A percentile compares a stretch with the other conserved stretches of the same genome.
These are phyloP conservation scores for Nomada ruficornis DNA, from an alignment of 2,888 invertebrate species.

Conservation along the genomic window DNA sequence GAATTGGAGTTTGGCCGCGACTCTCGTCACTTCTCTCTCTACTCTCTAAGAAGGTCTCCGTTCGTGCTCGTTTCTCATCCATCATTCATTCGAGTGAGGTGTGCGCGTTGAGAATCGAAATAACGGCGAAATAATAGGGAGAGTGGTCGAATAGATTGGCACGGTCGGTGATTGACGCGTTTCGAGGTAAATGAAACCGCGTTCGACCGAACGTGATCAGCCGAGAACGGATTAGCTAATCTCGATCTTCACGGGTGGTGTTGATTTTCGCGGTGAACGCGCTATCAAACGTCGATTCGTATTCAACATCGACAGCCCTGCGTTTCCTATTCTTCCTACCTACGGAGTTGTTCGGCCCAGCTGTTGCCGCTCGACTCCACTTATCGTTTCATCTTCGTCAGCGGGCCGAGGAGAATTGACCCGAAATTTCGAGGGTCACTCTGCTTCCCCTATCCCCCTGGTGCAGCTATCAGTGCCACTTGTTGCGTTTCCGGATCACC, in stretches of 20 bases:
- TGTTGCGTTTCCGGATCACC: slow-evolving; percentile 28
- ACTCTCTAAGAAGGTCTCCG: neutral
- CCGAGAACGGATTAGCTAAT: neutral
- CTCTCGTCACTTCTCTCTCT: neutral
- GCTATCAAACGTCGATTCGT: slow-evolving; percentile 28
- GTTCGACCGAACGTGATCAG: neutral
- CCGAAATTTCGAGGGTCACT: too few species aligned
- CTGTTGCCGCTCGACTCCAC: neutral
- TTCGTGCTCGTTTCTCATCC: slow-evolving; percentile 14
- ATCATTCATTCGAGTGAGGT: slow-evolving; percentile 22
- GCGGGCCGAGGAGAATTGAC: too few species aligned
- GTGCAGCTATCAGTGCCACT: slow-evolving; percentile 6
- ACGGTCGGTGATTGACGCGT: slow-evolving; percentile 23
- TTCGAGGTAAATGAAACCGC: neutral
- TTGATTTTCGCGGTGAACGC: slow-evolving; percentile 25
- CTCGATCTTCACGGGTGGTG: slow-evolving; percentile 11
- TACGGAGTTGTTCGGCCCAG: slow-evolving; percentile 29
- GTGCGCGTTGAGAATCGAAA: neutral
- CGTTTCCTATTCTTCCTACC: slow-evolving; percentile 4
- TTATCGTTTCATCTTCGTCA: neutral
- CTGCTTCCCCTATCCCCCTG: too few species aligned
- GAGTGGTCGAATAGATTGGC: slow-evolving; percentile 6
- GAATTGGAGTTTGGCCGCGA: slow-evolving; percentile 11
- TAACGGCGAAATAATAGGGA: slow-evolving; percentile 5
- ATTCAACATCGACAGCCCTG: neutral